Evolutionary conservation across 1,140 invertebrate species (phyloP).

Genomic region (Alviniconcha marisindica): DNA sequence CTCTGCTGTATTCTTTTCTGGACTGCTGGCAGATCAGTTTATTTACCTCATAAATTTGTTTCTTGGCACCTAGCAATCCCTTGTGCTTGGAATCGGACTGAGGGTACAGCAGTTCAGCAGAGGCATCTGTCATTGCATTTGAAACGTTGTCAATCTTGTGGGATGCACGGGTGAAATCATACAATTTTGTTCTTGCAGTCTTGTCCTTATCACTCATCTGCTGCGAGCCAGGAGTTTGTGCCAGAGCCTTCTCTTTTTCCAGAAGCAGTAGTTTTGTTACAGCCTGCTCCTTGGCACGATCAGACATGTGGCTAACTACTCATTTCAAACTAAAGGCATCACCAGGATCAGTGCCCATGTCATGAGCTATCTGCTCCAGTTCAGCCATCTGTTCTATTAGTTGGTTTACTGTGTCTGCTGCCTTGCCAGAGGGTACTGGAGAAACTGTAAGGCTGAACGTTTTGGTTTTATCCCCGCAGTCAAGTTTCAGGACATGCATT

Average conservation of each 20-base stretch:
- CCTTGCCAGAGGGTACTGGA: too few species aligned
- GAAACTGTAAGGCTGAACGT: neutral
- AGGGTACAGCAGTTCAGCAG: too few species aligned
- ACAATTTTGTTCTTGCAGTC: neutral
- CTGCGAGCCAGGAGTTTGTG: neutral
- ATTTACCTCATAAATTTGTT: conserved; percentile 43
- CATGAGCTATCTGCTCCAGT: conserved; percentile 2
- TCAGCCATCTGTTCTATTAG: conserved; percentile 29
- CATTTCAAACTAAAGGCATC: conserved; percentile 6
- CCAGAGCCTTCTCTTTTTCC: neutral
- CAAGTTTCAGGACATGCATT: conserved; percentile 30
- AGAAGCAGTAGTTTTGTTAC: conserved; percentile 26
- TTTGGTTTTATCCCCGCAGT: neutral
- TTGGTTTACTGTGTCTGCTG: too few species aligned
- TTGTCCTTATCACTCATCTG: neutral
- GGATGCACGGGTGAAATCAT: conserved; percentile 31
- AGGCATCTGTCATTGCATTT: too few species aligned
- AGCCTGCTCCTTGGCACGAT: conserved; percentile 30
- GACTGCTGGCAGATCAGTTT: conserved; percentile 39
- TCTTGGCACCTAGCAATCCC: conserved; percentile 39
- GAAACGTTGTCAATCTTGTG: conserved; percentile 24
- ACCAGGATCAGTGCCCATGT: conserved; percentile 12
- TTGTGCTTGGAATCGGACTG: neutral
- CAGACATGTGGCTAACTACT: conserved; percentile 37
- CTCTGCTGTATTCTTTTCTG: conserved; percentile 37